Percentiles rank a stretch among this genome's conserved stretches.
Conservation (phyloP, 2,888 invertebrate genomes). For the Stictocephala bisonia region DNA sequence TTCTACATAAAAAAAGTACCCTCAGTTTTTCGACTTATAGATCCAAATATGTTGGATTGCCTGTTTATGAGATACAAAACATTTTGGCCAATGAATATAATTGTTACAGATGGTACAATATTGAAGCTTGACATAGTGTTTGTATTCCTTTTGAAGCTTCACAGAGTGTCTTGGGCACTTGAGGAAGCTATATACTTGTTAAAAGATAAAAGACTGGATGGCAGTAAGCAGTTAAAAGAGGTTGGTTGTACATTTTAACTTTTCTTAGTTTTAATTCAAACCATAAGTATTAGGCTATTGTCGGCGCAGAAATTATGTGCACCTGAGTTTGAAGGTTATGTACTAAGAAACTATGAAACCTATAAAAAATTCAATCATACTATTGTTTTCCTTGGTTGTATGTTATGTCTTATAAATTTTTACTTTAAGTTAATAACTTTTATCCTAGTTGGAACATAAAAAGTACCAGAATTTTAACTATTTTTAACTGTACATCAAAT, state of each 20-base stretch:
- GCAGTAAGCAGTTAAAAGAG: conserved; percentile 40
- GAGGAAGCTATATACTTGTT: conserved; percentile 44
- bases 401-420: too few species aligned
- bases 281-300: too few species aligned
- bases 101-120: conserved; percentile 40
- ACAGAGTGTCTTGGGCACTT: conserved; percentile 39
- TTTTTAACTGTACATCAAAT: too few species aligned
- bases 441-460: too few species aligned
- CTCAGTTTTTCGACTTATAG: conserved; percentile 30
- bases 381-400: too few species aligned
- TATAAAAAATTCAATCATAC: too few species aligned
- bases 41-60: conserved; percentile 41
- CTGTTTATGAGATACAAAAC: conserved; percentile 44
- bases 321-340: too few species aligned
- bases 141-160: conserved; percentile 34
- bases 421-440: too few species aligned
- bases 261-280: not conserved
- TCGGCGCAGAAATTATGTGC: too few species aligned
- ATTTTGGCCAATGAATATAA: conserved; percentile 46
- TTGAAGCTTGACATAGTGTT: conserved; percentile 38
- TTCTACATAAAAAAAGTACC: conserved; percentile 43
- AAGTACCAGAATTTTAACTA: too few species aligned
- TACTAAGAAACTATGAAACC: too few species aligned
- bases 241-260: conserved; percentile 15
- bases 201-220: conserved; percentile 22